These are phyloP conservation scores for Malaclemys terrapin DNA, from an alignment of 2,113 vertebrate genomes.

Conservation along the genomic window DNA sequence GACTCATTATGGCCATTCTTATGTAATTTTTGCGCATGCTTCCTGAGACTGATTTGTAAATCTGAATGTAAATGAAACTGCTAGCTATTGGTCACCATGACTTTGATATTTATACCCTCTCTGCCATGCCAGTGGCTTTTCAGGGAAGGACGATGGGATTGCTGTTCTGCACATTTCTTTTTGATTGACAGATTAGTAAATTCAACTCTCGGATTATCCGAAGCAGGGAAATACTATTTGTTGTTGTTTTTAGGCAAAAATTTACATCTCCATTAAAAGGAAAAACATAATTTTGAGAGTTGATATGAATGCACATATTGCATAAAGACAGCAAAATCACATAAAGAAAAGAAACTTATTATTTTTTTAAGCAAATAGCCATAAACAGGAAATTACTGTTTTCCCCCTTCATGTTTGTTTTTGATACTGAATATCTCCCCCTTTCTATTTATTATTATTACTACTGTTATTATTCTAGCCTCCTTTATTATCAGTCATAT, in stretches of 20 bases:
- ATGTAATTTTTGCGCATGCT: neutral
- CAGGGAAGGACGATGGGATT: neutral
- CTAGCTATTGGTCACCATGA: neutral
- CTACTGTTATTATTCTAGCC: neutral
- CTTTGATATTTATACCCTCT: neutral
- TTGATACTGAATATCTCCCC: conserved; percentile 55
- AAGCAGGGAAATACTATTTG: conserved; percentile 57
- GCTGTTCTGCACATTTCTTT: neutral
- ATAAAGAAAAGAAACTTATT: conserved; percentile 60
- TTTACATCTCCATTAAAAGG: conserved; percentile 71
- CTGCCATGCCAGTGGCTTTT: neutral
- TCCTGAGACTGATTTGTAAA: neutral
- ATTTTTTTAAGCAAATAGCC: conserved; percentile 61
- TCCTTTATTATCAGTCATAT: conserved; percentile 6
- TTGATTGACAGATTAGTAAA: conserved; percentile 68
- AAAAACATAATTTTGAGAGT: conserved; percentile 67
- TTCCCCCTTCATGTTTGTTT: conserved; percentile 33
- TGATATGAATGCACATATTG: conserved; percentile 59
- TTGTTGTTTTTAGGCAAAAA: conserved; percentile 73
- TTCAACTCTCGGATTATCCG: conserved; percentile 42
- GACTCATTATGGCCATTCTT: neutral
- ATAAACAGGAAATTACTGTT: conserved; percentile 72
- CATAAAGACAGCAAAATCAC: conserved; percentile 70
- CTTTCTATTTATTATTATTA: neutral
- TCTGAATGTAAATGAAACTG: neutral